Conservation (phyloP, 2,113 vertebrate genomes). For the Varanus salvator region DNA sequence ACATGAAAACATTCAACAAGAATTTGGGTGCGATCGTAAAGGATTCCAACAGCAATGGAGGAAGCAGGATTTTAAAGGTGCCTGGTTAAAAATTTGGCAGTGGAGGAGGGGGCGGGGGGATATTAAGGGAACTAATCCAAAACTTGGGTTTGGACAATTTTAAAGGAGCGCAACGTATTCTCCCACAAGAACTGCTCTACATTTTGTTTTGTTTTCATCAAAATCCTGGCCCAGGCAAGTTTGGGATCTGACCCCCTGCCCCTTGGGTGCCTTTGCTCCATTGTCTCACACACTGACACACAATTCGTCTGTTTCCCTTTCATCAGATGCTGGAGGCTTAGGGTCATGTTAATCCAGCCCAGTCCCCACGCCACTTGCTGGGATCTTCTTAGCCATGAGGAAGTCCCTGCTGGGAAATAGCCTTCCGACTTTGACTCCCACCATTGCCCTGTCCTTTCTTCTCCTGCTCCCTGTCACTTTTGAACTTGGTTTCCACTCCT, state of each 20-base stretch:
- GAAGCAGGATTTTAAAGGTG: no score
- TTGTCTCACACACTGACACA: not conserved
- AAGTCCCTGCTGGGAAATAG: not conserved
- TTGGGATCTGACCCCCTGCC: not conserved
- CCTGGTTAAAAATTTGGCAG: no score
- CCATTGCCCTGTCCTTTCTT: not conserved
- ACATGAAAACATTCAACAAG: not conserved
- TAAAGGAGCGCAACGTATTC: not conserved
- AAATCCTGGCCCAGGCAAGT: no score
- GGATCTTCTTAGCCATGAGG: not conserved
- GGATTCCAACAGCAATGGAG: not conserved
- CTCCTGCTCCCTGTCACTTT: not conserved
- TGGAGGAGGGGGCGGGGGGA: no score
- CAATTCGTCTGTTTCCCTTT: not conserved
- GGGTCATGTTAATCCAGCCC: not conserved
- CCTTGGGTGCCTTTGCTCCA: not conserved
- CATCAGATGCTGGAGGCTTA: not conserved
- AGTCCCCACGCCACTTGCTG: not conserved
- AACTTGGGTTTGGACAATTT: no score
- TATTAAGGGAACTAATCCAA: no score
- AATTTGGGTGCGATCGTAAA: not conserved
- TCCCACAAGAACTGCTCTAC: not conserved
- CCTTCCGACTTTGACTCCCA: not conserved
- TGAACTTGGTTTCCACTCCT: constrained; percentile 5
- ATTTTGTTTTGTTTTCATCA: not conserved